phyloP scores from a whole-genome alignment of 1,140 invertebrate genomes.

The Pseudomyrmex dendroicus region DNA sequence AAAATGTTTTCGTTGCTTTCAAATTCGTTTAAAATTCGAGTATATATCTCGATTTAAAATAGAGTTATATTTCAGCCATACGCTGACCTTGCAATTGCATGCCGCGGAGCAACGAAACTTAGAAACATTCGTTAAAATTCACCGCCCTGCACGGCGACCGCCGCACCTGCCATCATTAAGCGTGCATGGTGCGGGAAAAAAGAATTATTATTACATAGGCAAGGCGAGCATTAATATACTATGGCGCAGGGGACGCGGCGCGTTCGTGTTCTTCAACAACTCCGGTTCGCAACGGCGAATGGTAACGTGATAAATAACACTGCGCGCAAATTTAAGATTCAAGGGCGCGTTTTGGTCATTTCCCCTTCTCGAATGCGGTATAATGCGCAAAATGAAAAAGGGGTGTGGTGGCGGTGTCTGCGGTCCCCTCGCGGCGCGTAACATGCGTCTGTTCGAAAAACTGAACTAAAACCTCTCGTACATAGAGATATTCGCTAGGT shows the following conservation, averaged over 20 bases:
- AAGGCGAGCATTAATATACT: conserved; percentile 57
- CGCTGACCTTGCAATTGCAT: background rate
- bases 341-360: conserved; percentile 38
- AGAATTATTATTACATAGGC: conserved; percentile 51
- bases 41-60: no score
- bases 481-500: background rate
- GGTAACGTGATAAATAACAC: conserved; percentile 38
- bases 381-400: conserved; percentile 13
- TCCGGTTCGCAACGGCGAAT: background rate
- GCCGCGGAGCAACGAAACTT: conserved; percentile 9
- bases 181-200: conserved; percentile 35
- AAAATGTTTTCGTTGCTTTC: no score
- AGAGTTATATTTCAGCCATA: background rate
- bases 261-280: conserved; percentile 46
- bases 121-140: conserved; percentile 39
- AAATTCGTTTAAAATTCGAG: no score
- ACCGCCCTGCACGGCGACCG: conserved; percentile 7
- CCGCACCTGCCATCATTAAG: conserved; percentile 58
- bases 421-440: background rate
- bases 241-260: conserved; percentile 28
- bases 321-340: conserved; percentile 15
- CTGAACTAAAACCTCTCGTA: background rate
- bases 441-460: background rate
- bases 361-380: background rate
- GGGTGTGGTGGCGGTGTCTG: background rate